Percentiles rank a stretch among this genome's conserved stretches.
phyloP scores from a whole-genome alignment of 2,888 invertebrate species.

The Nomada lathburiana region DNA sequence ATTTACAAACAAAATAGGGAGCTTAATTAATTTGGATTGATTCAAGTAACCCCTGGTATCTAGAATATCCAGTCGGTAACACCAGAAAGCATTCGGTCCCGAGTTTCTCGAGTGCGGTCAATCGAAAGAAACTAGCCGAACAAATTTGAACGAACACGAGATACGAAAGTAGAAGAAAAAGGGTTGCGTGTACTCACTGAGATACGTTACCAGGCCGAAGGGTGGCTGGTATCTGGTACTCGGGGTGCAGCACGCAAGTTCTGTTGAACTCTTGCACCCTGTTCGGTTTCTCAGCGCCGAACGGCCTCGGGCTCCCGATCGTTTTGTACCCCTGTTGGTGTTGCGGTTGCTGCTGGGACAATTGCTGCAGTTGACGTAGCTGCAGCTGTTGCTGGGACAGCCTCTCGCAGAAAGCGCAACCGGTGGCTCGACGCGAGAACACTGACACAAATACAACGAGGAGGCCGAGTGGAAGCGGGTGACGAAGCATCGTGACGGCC shows the following conservation, averaged over 20 bases:
- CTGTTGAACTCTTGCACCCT: constrained; percentile 81
- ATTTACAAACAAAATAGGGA: too few species aligned
- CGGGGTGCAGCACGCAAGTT: constrained; percentile 82
- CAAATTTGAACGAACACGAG: background rate
- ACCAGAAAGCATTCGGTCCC: too few species aligned
- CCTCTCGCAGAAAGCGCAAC: constrained; percentile 68
- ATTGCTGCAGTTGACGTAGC: constrained; percentile 46
- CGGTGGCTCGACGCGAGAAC: constrained; percentile 55
- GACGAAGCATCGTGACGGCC: constrained; percentile 47
- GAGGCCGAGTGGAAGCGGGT: constrained; percentile 38
- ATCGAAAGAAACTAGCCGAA: background rate
- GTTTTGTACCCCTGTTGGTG: constrained; percentile 58
- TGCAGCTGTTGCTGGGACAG: constrained; percentile 58
- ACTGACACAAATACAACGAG: constrained; percentile 58
- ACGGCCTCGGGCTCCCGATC: constrained; percentile 77
- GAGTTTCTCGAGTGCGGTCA: too few species aligned
- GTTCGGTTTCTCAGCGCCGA: constrained; percentile 77
- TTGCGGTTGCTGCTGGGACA: constrained; percentile 50
- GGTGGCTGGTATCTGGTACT: constrained; percentile 82
- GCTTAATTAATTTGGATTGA: too few species aligned
- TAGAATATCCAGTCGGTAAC: too few species aligned
- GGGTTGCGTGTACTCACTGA: constrained; percentile 77
- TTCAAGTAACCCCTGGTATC: too few species aligned
- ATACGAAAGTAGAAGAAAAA: background rate
- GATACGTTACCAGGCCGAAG: constrained; percentile 81